Conservation (phyloP, 64 coral and sea anemone species). For the Stichodactyla mertensii region DNA sequence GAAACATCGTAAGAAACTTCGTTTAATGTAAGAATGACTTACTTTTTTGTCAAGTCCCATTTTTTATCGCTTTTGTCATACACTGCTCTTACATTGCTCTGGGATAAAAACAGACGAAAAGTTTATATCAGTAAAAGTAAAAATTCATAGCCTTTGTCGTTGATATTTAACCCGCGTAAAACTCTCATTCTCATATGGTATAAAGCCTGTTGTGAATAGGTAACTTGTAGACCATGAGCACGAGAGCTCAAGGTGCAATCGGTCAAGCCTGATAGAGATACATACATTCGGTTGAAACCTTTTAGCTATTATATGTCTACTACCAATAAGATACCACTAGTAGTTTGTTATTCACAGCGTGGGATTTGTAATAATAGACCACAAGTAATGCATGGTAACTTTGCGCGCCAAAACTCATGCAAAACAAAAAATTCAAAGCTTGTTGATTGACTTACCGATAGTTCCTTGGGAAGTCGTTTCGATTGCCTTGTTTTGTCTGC, state of each 20-base stretch:
- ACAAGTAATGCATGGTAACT: not conserved
- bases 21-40: not conserved
- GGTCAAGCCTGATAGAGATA: not conserved
- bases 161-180: not conserved
- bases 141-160: not conserved
- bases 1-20: too few relatives aligned
- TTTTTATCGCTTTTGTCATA: constrained; percentile 3
- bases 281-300: too few relatives aligned
- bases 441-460: constrained; percentile 10
- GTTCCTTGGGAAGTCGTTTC: constrained; percentile 12
- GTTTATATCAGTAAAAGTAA: constrained; percentile 4
- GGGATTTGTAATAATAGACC: too few relatives aligned
- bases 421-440: constrained; percentile 3
- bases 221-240: not conserved
- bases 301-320: not conserved
- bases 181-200: not conserved
- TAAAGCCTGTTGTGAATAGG: not conserved
- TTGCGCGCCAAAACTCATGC: constrained; percentile 9
- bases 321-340: not conserved
- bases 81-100: constrained; percentile 9
- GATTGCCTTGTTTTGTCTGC: not conserved
- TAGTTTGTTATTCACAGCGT: too few relatives aligned
- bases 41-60: constrained; percentile 15
- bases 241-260: constrained; percentile 4
- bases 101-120: constrained; percentile 9